Evolutionary conservation across 1,140 invertebrate species (phyloP).

Genomic region (Drosophila takahashii): DNA sequence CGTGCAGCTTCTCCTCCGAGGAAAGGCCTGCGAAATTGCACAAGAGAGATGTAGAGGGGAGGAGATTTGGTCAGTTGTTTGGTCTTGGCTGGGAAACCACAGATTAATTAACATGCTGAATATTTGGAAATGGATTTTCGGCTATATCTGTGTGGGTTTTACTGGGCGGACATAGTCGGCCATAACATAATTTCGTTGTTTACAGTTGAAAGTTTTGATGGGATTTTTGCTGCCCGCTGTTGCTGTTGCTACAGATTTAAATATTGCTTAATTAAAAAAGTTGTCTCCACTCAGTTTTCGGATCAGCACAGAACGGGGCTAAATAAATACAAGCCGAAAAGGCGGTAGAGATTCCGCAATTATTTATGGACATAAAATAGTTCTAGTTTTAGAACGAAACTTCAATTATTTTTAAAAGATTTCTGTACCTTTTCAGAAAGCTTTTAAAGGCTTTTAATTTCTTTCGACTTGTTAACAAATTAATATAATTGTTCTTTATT

Average conservation of each 20-base stretch:
- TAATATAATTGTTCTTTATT: too few relatives aligned
- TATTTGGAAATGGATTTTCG: conserved; percentile 73
- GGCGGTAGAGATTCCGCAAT: not conserved
- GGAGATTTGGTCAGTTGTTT: conserved; percentile 16
- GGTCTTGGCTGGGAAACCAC: conserved; percentile 28
- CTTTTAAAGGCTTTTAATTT: not conserved
- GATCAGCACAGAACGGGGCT: conserved; percentile 17
- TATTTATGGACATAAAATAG: conserved; percentile 10
- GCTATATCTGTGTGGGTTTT: conserved; percentile 19
- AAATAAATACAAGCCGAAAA: conserved; percentile 16
- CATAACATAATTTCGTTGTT: conserved; percentile 69
- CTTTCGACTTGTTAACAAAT: too few relatives aligned
- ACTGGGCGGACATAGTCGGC: conserved; percentile 5
- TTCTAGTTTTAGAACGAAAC: not conserved
- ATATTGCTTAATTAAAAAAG: conserved; percentile 80
- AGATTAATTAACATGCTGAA: conserved; percentile 79
- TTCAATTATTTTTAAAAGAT: not conserved
- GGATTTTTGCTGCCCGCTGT: conserved; percentile 45
- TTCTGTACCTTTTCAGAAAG: not conserved
- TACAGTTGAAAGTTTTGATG: conserved; percentile 67
- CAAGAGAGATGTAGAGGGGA: not conserved
- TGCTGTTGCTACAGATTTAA: conserved; percentile 50
- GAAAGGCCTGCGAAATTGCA: conserved; percentile 88
- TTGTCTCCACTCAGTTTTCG: conserved; percentile 41
- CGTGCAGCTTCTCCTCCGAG: conserved; percentile 93